Base-by-base conservation (phyloP, 2,797 vertebrate species). In the Tapirus indicus region DNA sequence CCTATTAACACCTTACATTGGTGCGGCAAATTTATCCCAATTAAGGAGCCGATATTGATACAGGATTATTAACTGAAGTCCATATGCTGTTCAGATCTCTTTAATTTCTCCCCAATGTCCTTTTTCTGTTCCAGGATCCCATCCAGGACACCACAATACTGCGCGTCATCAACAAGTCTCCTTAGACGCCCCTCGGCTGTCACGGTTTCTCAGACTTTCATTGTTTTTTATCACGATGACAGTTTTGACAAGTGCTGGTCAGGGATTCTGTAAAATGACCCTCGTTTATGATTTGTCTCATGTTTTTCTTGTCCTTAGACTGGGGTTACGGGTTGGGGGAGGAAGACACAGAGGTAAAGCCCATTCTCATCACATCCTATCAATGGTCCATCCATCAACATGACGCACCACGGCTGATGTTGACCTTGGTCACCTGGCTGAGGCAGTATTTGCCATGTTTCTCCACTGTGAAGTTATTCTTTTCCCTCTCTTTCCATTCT, bases 201-300 rank as follows among this genome's bases (percentile, higher is more conserved):
- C 52, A 44, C 38, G 4, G 35, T 25, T 71, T 83, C 82, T 83
- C 44, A 21, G 58, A 13, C 44, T 16, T 52, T 11, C 12, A 32
- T 10, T 21, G 47, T 78, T 66, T 62, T 75, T 72, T 54, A 25
- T 14, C 13, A 49, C 0, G 0, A 11, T 2, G 41, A 49, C 32
- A n/a, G 14, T 49, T 56, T 52, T 69, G 68, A 90, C 44, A 47
- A 38, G 52, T 4, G 14, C 47, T 23, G 5, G 49, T 21, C n/a
- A 14, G 16, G 74, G 5, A 2, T 38, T 78, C 56, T 27, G 58
- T 44, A 68, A 79, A 84, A 49, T 16, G 90, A 54, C 72, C 25
- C 35, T 27, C 7, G 2, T 0, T 3, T n/a, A 23, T 2, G 0
- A 49, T 5, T 17, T 25, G 0, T 14, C 68, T 49, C 20, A 44